A percentile compares a stretch with the other conserved stretches of the same genome.
Conservation (phyloP, 2,797 vertebrate species). For the Tapirus indicus region DNA sequence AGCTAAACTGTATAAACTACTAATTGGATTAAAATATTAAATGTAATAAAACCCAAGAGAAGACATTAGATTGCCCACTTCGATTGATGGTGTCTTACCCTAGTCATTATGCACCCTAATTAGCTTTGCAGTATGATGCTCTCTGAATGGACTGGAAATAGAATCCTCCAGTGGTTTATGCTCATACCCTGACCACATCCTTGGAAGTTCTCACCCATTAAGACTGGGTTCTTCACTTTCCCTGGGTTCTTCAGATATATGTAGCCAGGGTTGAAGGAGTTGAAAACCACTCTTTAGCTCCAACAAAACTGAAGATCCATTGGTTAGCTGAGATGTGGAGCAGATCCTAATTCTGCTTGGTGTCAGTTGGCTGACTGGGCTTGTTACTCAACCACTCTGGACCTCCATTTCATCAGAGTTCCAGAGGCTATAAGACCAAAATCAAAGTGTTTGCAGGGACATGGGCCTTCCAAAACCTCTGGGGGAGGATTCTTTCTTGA, state of each 20-base stretch:
- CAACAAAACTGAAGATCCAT: neutral
- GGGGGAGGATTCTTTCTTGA: neutral
- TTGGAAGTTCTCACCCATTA: neutral
- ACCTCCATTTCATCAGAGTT: neutral
- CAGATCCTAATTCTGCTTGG: neutral
- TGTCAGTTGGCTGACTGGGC: neutral
- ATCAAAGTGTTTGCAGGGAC: neutral
- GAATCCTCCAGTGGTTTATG: neutral
- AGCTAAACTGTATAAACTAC: neutral
- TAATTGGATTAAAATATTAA: neutral
- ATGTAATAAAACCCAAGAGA: neutral
- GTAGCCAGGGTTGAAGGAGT: neutral
- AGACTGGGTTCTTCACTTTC: neutral
- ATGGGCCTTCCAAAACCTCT: neutral
- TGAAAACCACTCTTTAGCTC: neutral
- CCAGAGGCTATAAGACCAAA: neutral
- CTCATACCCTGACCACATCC: neutral
- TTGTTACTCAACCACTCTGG: neutral
- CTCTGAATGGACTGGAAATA: slow-evolving; percentile 6
- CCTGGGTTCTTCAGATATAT: neutral
- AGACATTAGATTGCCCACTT: neutral
- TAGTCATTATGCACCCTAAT: neutral
- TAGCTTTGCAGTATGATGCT: neutral
- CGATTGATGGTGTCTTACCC: neutral
- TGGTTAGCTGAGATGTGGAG: neutral